phyloP scores from a whole-genome alignment of 1,140 invertebrate species.

The Drosophila biarmipes region DNA sequence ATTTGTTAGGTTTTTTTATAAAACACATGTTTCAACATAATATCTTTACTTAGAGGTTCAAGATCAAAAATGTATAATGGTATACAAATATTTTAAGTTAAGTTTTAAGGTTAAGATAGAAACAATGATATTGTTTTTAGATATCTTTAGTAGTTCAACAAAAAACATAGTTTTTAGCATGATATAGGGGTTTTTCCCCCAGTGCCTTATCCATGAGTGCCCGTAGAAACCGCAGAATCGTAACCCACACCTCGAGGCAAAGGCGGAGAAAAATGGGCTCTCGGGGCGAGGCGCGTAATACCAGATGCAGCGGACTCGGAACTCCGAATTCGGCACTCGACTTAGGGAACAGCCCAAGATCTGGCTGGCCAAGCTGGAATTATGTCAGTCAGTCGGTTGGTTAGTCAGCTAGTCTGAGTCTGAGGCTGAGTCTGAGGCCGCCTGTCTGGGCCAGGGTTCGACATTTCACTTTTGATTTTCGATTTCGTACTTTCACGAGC shows the following conservation, averaged over 20 bases:
- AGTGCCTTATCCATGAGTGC: slow-evolving; percentile 3
- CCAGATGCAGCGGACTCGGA: slow-evolving; percentile 48
- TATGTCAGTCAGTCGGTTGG: slow-evolving; percentile 44
- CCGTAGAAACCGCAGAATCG: slow-evolving; percentile 56
- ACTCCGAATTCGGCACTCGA: slow-evolving; percentile 18
- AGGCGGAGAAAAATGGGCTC: slow-evolving; percentile 34
- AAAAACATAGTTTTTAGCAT: neutral
- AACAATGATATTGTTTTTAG: neutral
- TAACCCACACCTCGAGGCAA: slow-evolving; percentile 64
- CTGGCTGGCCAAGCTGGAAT: slow-evolving; percentile 17
- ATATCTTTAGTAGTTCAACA: neutral
- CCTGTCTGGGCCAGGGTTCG: slow-evolving; percentile 39
- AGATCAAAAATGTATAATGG: too few relatives aligned
- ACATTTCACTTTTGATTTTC: slow-evolving; percentile 74
- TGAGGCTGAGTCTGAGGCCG: too few relatives aligned
- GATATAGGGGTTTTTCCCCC: neutral
- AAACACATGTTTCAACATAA: too few relatives aligned
- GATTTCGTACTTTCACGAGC: slow-evolving; percentile 72
- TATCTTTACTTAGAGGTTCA: too few relatives aligned
- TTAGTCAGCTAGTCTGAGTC: slow-evolving; percentile 35
- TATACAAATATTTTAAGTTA: too few relatives aligned
- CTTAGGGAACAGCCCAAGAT: slow-evolving; percentile 22
- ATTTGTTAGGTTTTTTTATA: too few relatives aligned
- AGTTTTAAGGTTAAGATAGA: too few relatives aligned
- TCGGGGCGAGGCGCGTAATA: slow-evolving; percentile 44